Percentiles rank a stretch among this genome's conserved stretches.
Evolutionary conservation across 2,797 vertebrate species (phyloP).

Genomic region (Pachyuromys duprasi): DNA sequence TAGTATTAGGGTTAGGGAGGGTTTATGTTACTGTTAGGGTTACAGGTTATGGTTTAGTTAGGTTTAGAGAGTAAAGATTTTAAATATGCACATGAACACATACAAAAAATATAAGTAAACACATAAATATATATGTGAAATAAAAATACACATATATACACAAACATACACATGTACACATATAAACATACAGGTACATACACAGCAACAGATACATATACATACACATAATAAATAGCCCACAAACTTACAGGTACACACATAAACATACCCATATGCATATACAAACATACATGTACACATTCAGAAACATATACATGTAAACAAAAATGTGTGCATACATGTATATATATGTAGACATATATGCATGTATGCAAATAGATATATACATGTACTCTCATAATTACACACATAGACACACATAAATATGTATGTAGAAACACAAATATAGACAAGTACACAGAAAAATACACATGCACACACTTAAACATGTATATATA

Average conservation of each 20-base stretch:
- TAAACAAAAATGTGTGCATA: background rate
- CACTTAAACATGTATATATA: background rate
- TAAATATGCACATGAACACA: background rate
- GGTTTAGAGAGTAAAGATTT: background rate
- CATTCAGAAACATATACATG: background rate
- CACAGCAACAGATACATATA: background rate
- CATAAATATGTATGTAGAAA: background rate
- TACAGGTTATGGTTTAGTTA: background rate
- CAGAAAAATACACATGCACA: background rate
- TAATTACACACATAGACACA: background rate
- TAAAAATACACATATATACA: background rate
- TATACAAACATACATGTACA: background rate
- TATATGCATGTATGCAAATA: background rate
- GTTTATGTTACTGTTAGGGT: background rate
- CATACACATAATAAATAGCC: background rate
- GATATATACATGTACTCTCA: background rate
- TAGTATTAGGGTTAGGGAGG: too few relatives aligned
- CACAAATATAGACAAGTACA: background rate
- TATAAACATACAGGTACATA: background rate
- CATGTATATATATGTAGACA: background rate
- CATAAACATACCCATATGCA: background rate
- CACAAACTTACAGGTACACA: background rate
- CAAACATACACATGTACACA: background rate
- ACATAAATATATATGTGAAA: background rate
- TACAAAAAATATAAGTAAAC: background rate